Percentiles rank a stretch among this genome's conserved stretches.
Conservation (phyloP, 1,140 invertebrate genomes). For the Papilio polyxenes region DNA sequence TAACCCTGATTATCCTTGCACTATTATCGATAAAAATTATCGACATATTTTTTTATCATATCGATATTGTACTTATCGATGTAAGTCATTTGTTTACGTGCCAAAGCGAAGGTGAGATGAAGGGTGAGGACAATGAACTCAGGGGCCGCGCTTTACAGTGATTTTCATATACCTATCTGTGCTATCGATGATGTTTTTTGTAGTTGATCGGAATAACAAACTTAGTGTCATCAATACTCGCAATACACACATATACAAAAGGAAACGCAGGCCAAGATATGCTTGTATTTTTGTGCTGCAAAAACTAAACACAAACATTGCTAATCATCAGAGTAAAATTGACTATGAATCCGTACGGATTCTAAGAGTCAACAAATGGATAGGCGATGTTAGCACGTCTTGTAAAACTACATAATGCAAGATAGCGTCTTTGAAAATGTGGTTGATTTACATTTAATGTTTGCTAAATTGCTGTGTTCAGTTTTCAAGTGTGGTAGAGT, state of each 20-base stretch:
- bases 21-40: slow-evolving; percentile 23
- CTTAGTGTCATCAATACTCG: background rate
- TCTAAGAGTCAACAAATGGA: no score
- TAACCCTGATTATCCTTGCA: background rate
- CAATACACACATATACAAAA: background rate
- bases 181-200: slow-evolving; percentile 8
- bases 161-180: slow-evolving; percentile 8
- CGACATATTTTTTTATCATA: slow-evolving; percentile 6
- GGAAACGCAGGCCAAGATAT: background rate
- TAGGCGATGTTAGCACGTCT: no score
- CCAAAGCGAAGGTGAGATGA: slow-evolving; percentile 24
- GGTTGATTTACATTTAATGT: no score
- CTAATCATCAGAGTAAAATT: no score
- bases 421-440: no score
- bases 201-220: background rate
- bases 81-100: slow-evolving; percentile 37
- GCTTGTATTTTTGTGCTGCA: background rate
- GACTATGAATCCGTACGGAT: no score
- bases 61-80: slow-evolving; percentile 23
- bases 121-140: background rate
- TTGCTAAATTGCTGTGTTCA: no score
- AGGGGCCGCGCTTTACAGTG: background rate
- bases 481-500: no score
- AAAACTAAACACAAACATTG: background rate
- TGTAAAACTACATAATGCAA: no score